Conservation (phyloP, 2,797 vertebrate species). For the Sphenopsis melanotis region DNA sequence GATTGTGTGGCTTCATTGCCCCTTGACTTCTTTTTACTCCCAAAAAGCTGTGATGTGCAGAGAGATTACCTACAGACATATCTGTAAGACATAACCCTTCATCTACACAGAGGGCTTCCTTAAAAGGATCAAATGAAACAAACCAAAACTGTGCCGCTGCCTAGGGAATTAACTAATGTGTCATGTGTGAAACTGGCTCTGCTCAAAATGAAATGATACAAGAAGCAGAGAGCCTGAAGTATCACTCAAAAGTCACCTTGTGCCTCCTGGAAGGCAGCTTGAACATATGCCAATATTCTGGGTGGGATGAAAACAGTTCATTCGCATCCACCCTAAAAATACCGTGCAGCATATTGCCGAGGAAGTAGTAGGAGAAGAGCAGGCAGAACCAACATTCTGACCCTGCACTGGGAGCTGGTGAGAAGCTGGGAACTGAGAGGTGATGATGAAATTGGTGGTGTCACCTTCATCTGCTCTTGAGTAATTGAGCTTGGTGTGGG, state of each 20-base stretch:
- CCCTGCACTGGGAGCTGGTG: background rate
- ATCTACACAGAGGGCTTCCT: background rate
- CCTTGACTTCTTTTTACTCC: background rate
- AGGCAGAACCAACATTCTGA: background rate
- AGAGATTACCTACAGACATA: background rate
- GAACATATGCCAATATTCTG: slow-evolving; percentile 11
- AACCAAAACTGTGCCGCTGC: background rate
- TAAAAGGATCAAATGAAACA: background rate
- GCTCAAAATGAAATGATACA: background rate
- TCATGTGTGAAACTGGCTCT: background rate
- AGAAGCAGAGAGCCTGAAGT: background rate
- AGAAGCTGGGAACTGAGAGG: background rate
- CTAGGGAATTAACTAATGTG: background rate
- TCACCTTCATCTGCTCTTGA: background rate
- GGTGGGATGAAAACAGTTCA: slow-evolving; percentile 7
- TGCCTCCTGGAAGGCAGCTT: background rate
- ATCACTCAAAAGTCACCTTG: background rate
- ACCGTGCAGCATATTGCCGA: slow-evolving; percentile 13
- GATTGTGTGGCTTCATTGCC: background rate
- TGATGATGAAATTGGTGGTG: background rate
- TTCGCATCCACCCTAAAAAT: slow-evolving; percentile 44
- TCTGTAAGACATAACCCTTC: background rate
- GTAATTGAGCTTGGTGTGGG: background rate
- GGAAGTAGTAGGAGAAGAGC: slow-evolving; percentile 11
- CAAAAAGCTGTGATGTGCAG: background rate